phyloP scores from a whole-genome alignment of 2,888 invertebrate species.

The Emmelina monodactyla region DNA sequence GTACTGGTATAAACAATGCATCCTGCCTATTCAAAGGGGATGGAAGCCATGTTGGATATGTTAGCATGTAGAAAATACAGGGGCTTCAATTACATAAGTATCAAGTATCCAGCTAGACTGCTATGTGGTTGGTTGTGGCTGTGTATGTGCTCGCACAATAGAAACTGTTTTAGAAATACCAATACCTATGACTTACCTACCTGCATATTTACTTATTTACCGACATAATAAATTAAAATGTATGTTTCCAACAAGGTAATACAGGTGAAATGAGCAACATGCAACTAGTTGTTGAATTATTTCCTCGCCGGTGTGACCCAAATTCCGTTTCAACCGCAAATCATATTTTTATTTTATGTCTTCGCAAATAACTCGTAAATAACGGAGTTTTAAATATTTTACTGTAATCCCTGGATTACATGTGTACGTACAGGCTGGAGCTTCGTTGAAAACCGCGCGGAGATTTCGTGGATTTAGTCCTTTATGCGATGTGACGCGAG shows the following conservation, averaged over 20 bases:
- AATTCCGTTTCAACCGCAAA: background rate
- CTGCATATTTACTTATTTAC: background rate
- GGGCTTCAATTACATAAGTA: no score
- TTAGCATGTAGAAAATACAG: no score
- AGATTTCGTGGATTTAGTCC: constrained; percentile 39
- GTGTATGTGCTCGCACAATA: background rate
- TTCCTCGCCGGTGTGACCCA: no score
- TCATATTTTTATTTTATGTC: background rate
- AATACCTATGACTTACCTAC: no score
- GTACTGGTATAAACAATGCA: constrained; percentile 46
- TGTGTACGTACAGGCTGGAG: constrained; percentile 30
- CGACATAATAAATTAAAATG: no score
- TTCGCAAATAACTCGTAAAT: background rate
- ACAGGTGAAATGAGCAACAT: no score
- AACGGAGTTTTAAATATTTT: constrained; percentile 18
- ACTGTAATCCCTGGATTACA: constrained; percentile 34
- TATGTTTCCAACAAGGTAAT: no score
- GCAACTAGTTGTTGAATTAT: no score
- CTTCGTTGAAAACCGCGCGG: constrained; percentile 31
- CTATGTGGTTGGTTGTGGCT: background rate
- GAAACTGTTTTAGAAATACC: no score
- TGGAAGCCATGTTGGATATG: constrained; percentile 37
- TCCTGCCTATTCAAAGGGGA: constrained; percentile 23
- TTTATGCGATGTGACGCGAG: constrained; percentile 23
- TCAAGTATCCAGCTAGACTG: no score